Conservation (phyloP, 2,113 vertebrate genomes). For the Crotalus viridis region DNA sequence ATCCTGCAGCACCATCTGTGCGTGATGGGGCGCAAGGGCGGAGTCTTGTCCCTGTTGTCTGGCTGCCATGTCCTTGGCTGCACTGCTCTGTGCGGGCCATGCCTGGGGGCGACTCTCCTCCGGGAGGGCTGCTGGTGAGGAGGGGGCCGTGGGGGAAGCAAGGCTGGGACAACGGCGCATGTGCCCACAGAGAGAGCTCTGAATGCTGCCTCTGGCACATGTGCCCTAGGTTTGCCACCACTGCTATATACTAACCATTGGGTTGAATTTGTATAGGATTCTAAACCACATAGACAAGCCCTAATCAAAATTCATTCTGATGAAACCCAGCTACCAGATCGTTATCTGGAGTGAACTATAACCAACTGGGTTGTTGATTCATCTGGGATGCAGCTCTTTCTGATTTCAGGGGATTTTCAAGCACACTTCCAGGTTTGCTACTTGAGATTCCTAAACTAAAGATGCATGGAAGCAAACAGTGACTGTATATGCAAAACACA, state of each 20-base stretch:
- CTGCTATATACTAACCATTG: background rate
- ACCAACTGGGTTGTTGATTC: background rate
- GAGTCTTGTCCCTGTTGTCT: too few species aligned
- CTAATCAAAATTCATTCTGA: background rate
- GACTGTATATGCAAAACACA: background rate
- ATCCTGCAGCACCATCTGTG: too few species aligned
- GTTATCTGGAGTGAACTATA: background rate
- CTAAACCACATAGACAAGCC: background rate
- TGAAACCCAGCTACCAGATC: background rate
- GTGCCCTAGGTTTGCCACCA: too few species aligned
- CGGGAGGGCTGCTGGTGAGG: too few species aligned
- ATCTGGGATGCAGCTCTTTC: background rate
- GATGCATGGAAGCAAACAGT: background rate
- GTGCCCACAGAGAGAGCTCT: too few species aligned
- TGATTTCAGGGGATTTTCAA: background rate
- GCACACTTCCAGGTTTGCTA: background rate
- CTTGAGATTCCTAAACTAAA: background rate
- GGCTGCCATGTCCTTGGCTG: too few species aligned
- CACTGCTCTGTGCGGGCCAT: too few species aligned
- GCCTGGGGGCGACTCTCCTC: too few species aligned
- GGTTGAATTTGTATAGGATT: background rate
- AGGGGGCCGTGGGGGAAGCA: too few species aligned
- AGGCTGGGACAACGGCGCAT: too few species aligned
- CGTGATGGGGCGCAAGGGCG: too few species aligned
- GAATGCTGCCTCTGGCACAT: too few species aligned